Percentiles rank a stretch among this genome's conserved stretches.
Evolutionary conservation across 2,888 invertebrate species (phyloP).

Genomic region (Drosophila parthenogenetica): DNA sequence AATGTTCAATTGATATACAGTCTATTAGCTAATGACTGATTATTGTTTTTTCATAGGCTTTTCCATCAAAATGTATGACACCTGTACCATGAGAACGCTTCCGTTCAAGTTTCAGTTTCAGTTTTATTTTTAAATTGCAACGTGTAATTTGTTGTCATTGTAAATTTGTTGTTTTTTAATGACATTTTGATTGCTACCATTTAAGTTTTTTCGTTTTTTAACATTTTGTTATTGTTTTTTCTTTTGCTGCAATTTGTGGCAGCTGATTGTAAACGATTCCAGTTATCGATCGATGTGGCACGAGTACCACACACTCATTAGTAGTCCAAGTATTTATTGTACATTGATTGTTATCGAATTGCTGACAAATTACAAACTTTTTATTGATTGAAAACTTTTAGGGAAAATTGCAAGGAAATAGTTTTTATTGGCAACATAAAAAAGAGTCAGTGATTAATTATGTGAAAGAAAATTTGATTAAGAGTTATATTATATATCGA

Average conservation of each 20-base stretch:
- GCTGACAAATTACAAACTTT: conserved; percentile 5
- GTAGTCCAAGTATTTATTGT: neutral
- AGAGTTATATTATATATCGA: no score
- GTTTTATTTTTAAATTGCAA: conserved; percentile 2
- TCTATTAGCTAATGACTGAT: conserved; percentile 4
- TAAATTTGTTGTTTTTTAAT: conserved; percentile 20
- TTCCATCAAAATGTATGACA: conserved; percentile 3
- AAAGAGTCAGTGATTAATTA: no score
- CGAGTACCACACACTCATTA: conserved; percentile 26
- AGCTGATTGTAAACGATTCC: conserved; percentile 35
- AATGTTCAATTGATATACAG: conserved; percentile 30
- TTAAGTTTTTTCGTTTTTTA: conserved; percentile 17
- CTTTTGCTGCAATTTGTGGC: conserved; percentile 50
- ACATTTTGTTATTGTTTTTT: neutral
- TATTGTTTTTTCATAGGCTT: conserved; percentile 18
- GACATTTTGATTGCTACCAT: conserved; percentile 43
- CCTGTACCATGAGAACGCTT: conserved; percentile 32
- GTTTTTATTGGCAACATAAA: neutral
- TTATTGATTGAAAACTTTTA: neutral
- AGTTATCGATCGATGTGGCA: conserved; percentile 23
- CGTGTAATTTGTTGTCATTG: conserved; percentile 32
- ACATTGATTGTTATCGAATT: conserved; percentile 4
- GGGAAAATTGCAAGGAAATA: neutral
- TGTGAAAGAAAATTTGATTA: no score
- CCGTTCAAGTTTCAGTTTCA: conserved; percentile 29